phyloP scores from a whole-genome alignment of 2,888 invertebrate genomes.

The Podotricha telesiphe region DNA sequence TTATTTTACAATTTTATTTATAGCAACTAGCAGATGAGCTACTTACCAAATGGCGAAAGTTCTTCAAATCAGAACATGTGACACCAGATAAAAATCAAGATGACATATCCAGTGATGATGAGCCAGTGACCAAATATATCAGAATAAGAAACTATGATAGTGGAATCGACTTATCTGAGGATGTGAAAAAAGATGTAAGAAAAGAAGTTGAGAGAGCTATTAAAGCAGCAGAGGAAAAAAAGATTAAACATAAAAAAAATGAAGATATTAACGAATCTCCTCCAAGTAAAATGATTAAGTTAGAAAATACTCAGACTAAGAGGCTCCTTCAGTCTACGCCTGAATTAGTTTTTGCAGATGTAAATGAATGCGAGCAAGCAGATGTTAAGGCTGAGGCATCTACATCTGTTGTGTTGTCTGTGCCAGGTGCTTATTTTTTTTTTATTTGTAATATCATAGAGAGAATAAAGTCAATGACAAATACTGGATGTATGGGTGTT shows the following conservation, averaged over 20 bases:
- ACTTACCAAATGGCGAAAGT: slow-evolving; percentile 58
- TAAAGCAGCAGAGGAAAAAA: slow-evolving; percentile 41
- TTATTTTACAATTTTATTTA: slow-evolving; percentile 17
- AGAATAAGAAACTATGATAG: slow-evolving; percentile 57
- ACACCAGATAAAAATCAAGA: slow-evolving; percentile 45
- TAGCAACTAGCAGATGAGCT: slow-evolving; percentile 65
- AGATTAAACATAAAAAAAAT: slow-evolving; percentile 14
- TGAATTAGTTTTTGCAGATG: slow-evolving; percentile 69
- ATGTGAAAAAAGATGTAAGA: slow-evolving; percentile 60
- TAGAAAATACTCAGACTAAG: slow-evolving; percentile 30
- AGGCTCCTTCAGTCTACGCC: slow-evolving; percentile 42
- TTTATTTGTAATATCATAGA: background rate
- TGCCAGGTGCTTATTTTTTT: slow-evolving; percentile 3
- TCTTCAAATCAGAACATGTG: slow-evolving; percentile 54
- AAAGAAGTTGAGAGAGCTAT: slow-evolving; percentile 61
- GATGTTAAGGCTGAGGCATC: slow-evolving; percentile 56
- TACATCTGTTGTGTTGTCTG: slow-evolving; percentile 6
- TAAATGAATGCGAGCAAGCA: slow-evolving; percentile 55
- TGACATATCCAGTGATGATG: slow-evolving; percentile 62
- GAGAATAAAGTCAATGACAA: too few relatives aligned
- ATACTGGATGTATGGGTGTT: too few relatives aligned
- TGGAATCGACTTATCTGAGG: slow-evolving; percentile 61
- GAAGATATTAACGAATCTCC: slow-evolving; percentile 16
- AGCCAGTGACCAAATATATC: slow-evolving; percentile 70
- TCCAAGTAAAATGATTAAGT: slow-evolving; percentile 40